Base-by-base conservation (phyloP, 2,888 invertebrate genomes). In the Ceratothoa steindachneri region DNA sequence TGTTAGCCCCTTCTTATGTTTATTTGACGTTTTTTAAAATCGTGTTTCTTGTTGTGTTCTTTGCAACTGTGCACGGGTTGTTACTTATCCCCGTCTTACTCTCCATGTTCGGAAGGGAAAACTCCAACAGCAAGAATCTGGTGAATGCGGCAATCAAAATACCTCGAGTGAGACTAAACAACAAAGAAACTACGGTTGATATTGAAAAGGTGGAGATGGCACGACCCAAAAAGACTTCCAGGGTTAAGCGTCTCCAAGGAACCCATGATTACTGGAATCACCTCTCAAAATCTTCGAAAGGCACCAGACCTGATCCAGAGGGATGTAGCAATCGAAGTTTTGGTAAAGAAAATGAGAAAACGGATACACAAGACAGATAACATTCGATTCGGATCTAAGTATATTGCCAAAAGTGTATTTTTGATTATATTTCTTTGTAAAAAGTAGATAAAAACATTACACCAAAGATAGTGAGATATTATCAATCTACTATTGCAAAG, bases 31-130 rank as follows among this genome's bases (percentile, higher is more conserved):
- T 67, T 5, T 67, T 67, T 22, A 67, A 67, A 29, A 67, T 96
- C 90, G 94, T 96, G 30, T 95, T 96, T 85, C 87, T 97, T 83
- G 95, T 96, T 0, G 93, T 96, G 81, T 91, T 95, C 85, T 93
- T 95, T 81, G 96, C 96, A 53, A 93, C 95, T 2, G 89, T 96
- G 88, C 96, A 97, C 83, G 96, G 96, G 0, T 87, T 97, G 3
- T 90, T 97, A 82, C 86, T 97, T 19, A 86, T 97, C 15, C 97
- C 97, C 0, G 94, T 94, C 1, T 85, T 94, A 1, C 84, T 94
- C 0, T 93, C 93, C 0, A 86, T 94, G 2, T 93, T 93, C 81
- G 93, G 93, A 0, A 93, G 93, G 0, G 92, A 92, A 0, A 89
- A 90, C 0, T 90, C 90, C 72, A 72, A 72, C 27, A 71, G 72